Evolutionary conservation across 2,888 invertebrate species (phyloP), one percentile per base, ranked within the genome.

Genomic region (Leptinotarsa peninsularis): DNA sequence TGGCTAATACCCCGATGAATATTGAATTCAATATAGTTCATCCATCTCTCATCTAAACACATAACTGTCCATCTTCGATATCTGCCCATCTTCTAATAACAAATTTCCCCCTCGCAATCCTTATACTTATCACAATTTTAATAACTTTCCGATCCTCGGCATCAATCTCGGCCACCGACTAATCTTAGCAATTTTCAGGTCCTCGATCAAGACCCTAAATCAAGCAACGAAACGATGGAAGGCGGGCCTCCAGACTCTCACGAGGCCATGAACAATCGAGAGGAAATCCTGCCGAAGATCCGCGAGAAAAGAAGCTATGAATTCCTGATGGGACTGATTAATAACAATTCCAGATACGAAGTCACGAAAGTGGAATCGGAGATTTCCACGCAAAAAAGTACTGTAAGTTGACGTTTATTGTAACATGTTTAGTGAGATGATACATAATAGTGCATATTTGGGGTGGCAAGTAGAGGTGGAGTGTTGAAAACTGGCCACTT

Each of bases 231-330:
- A 49, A 76, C 76, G 56, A 76, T 71, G 60, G 78, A 80, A 76
- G 79, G 79, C 33, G 85, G 87, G 27, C 85, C 86, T 18, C 84
- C 85, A 13, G 88, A 88, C 80, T 88, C 88, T 43, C 88, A 88
- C 81, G 88, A 88, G 79, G 87, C 88, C 54, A 88, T 88, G 88
- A 87, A 87, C 84, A 87, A 87, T 83, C 84, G 87, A 67, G 85
- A 87, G 60, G 77, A 83, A 78, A 82, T 84, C 76, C 80, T 84
- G 72, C 79, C 81, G 27, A 83, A 82, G 77, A 80, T 78, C 77
- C 82, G 87, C 68, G 83, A 85, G 71, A 88, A 88, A 80, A 81
- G 88, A 78, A 87, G 87, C 82, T 88, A 86, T 80, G 86, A 87
- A 83, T 88, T 88, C 81, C 83, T 88, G 75, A 84, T 88, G 83